Conservation (phyloP, 2,797 vertebrate genomes). For the Morelia viridis region DNA sequence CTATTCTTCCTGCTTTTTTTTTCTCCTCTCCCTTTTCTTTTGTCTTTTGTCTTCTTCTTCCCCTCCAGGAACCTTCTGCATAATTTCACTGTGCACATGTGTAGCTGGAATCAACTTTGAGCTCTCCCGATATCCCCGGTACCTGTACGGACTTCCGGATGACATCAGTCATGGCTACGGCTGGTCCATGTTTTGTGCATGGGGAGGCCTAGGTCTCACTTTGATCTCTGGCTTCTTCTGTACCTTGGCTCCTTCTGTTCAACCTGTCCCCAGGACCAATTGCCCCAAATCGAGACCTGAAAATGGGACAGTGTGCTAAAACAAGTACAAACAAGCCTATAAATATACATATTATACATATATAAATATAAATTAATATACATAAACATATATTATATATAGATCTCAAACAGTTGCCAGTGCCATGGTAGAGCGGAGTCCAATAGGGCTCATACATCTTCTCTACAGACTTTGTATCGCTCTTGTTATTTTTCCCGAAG, state of each 20-base stretch:
- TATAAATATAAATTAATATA: constrained; percentile 74
- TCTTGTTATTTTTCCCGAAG: constrained; percentile 66
- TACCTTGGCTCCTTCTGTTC: constrained; percentile 96
- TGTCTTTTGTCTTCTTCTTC: constrained; percentile 41
- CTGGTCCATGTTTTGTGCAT: constrained; percentile 99
- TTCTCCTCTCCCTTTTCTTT: constrained; percentile 21
- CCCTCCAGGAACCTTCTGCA: constrained; percentile 92
- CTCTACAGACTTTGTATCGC: constrained; percentile 64
- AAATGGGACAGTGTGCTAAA: constrained; percentile 97
- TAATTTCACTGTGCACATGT: constrained; percentile 98
- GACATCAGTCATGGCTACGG: constrained; percentile 98
- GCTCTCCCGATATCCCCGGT: constrained; percentile 94
- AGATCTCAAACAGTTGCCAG: constrained; percentile 73
- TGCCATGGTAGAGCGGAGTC: constrained; percentile 73
- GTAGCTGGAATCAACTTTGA: constrained; percentile 99
- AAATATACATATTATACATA: constrained; percentile 60
- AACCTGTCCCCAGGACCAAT: constrained; percentile 94
- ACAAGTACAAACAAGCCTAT: constrained; percentile 53
- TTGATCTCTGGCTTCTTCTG: constrained; percentile 99
- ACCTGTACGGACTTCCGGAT: constrained; percentile 92
- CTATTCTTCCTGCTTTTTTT: constrained; percentile 34
- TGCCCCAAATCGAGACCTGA: constrained; percentile 97
- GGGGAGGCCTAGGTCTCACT: constrained; percentile 96
- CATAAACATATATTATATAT: constrained; percentile 71
- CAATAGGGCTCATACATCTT: constrained; percentile 69